These are phyloP conservation scores for Scaptomyza polygonia DNA, from an alignment of 2,888 invertebrate genomes.

Conservation along the genomic window DNA sequence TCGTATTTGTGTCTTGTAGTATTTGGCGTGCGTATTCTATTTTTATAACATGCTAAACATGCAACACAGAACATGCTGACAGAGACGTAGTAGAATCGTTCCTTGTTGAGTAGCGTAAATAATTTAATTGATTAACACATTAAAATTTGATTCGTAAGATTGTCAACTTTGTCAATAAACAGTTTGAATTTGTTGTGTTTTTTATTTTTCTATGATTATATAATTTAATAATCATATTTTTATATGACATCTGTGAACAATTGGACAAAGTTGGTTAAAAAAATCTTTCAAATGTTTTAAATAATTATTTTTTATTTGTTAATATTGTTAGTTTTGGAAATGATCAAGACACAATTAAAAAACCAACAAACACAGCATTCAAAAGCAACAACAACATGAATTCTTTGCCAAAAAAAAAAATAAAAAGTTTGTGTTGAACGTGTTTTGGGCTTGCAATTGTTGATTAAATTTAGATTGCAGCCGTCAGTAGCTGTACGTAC, in stretches of 20 bases:
- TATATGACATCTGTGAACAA: no score
- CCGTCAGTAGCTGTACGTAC: slow-evolving; percentile 28
- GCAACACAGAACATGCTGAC: slow-evolving; percentile 5
- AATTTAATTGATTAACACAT: slow-evolving; percentile 62
- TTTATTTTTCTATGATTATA: no score
- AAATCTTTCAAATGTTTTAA: no score
- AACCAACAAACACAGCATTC: slow-evolving; percentile 31
- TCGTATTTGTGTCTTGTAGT: not conserved
- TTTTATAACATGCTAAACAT: slow-evolving; percentile 53
- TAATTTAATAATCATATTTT: no score
- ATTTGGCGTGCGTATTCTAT: slow-evolving; percentile 30
- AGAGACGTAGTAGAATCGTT: not conserved
- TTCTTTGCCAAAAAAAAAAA: slow-evolving; percentile 64
- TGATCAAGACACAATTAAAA: slow-evolving; percentile 22
- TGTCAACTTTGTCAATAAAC: slow-evolving; percentile 15
- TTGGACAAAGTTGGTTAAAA: no score
- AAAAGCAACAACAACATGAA: slow-evolving; percentile 44
- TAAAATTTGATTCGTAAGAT: slow-evolving; percentile 35
- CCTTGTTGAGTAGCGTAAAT: slow-evolving; percentile 40
- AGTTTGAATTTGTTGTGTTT: no score
- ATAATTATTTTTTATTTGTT: no score
- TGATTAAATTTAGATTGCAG: slow-evolving; percentile 67
- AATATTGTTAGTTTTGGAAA: slow-evolving; percentile 65
- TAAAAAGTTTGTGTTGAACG: slow-evolving; percentile 36
- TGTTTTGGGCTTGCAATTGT: slow-evolving; percentile 54